Conservation (phyloP, 2,797 vertebrate genomes). For the Hippoglossus hippoglossus region DNA sequence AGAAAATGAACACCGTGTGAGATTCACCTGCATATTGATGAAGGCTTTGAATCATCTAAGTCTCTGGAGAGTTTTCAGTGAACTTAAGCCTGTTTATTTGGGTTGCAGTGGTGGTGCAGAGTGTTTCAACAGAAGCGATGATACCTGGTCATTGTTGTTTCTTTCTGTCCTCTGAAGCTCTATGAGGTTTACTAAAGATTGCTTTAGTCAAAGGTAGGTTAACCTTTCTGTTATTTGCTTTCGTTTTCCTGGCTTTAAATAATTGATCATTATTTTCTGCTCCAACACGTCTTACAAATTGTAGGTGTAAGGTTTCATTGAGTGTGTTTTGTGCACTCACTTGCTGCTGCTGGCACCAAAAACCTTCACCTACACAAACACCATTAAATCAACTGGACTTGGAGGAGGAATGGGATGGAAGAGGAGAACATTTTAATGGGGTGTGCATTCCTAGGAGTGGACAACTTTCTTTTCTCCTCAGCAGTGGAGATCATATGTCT, state of each 20-base stretch:
- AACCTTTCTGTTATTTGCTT: neutral
- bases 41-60: conserved; percentile 14
- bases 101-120: conserved; percentile 19
- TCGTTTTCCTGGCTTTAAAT: too few relatives aligned
- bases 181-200: neutral
- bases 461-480: conserved; percentile 59
- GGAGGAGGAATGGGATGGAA: conserved; percentile 1
- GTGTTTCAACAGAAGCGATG: conserved; percentile 13
- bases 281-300: too few relatives aligned
- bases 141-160: conserved; percentile 1
- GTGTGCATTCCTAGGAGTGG: conserved; percentile 45
- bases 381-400: conserved; percentile 12
- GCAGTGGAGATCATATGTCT: conserved; percentile 54
- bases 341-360: conserved; percentile 3
- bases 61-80: conserved; percentile 29
- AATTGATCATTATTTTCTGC: too few relatives aligned
- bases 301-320: too few relatives aligned
- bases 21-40: conserved; percentile 2
- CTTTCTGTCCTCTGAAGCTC: conserved; percentile 5
- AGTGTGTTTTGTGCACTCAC: conserved; percentile 1
- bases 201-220: conserved; percentile 9
- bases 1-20: neutral
- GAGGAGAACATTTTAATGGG: conserved; percentile 45
- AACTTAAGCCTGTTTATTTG: conserved; percentile 45
- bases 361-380: conserved; percentile 21